phyloP scores from a whole-genome alignment of 2,797 vertebrate species.

The Dipus sagitta region DNA sequence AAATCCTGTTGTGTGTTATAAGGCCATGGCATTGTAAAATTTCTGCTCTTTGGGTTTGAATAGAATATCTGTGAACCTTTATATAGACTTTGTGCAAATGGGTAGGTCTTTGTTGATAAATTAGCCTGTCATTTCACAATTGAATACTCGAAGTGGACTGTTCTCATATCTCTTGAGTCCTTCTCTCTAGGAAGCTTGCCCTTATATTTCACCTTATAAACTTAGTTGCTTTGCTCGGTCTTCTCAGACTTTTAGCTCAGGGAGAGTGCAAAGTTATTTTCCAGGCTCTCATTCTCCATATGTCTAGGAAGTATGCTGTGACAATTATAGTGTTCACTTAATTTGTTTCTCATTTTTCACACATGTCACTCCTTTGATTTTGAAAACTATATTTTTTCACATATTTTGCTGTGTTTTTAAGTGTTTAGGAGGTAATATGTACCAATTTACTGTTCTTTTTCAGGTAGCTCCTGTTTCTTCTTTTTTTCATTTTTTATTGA shows the following conservation, averaged over 20 bases:
- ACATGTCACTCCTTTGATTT: constrained; percentile 27
- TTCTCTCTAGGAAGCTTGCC: neutral
- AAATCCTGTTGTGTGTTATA: constrained; percentile 14
- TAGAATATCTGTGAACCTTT: neutral
- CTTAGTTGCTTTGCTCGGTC: neutral
- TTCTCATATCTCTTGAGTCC: neutral
- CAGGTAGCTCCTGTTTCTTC: too few relatives aligned
- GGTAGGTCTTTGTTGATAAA: neutral
- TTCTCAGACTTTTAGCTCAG: neutral
- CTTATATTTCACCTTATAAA: neutral
- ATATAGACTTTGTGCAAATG: neutral
- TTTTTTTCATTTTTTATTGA: neutral
- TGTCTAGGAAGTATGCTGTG: neutral
- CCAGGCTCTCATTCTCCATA: neutral
- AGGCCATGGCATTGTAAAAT: neutral
- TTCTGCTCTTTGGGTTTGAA: neutral
- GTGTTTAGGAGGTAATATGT: constrained; percentile 33
- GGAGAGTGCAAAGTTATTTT: neutral
- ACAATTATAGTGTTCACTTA: neutral
- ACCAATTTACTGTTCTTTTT: neutral
- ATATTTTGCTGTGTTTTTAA: constrained; percentile 25
- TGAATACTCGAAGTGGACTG: neutral
- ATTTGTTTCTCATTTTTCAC: constrained; percentile 8
- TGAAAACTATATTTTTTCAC: neutral
- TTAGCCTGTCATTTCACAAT: neutral